Evolutionary conservation across 2,113 vertebrate species (phyloP), one percentile per base, ranked within the genome.

Genomic region (Scomber scombrus): DNA sequence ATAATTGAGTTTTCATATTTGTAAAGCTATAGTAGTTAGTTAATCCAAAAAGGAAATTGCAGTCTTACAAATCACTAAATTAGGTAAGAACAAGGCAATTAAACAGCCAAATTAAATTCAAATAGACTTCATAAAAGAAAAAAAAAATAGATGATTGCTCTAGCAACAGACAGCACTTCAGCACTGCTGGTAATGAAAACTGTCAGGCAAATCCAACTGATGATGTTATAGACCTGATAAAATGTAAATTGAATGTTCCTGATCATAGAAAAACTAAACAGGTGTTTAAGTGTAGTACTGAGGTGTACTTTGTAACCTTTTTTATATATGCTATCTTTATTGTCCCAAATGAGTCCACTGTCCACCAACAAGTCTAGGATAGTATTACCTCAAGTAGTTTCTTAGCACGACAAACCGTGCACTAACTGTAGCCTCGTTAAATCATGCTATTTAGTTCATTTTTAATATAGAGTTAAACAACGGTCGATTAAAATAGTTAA

Each of bases 271-370:
- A 26, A 26, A 3, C 2, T 26, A 26, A 26, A 26, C 23, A 26
- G 23, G 23, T 26, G 23, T 26, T 26, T 46, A 3, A 9, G 18
- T 13, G 58, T 66, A 43, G 31, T 43, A 16, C n/a, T 11, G n/a
- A 9, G 11, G 31, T 61, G 58, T 40, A 85, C 77, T 85, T 85
- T 79, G 64, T 8, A 69, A 23, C 43, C 31, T 47, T 3, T 4
- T 1, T 26, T 40, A 16, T 57, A 26, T 34, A 64, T 26, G 26
- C 51, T 29, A 5, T 1, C 9, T 45, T 0, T 12, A 79, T 57
- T 19, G 34, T 13, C 0, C 10, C n/a, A 34, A 21, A 47, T 26
- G 0, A 29, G 3, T 34, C 19, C 4, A 3, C n/a, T 16, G 34
- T 50, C 4, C 29, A 23, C 8, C 29, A 3, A 55, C 0, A 50